Conservation (phyloP, 2,113 vertebrate species). For the Corythaixoides concolor region DNA sequence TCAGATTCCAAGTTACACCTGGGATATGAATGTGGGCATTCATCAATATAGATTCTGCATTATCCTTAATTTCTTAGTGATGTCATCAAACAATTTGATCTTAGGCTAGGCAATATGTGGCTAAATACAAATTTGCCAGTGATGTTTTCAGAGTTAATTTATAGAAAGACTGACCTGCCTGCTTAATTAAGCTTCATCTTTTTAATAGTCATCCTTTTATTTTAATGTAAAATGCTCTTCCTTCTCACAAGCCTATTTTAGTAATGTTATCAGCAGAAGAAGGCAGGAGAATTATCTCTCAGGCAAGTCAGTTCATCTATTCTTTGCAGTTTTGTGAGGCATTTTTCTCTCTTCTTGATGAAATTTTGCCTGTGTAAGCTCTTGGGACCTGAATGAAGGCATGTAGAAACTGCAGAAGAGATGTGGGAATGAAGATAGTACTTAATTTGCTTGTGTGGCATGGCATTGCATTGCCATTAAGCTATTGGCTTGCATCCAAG, state of each 20-base stretch:
- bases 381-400: background rate
- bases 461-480: background rate
- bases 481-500: background rate
- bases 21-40: background rate
- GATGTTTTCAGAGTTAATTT: background rate
- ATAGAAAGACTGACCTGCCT: background rate
- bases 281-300: background rate
- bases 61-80: background rate
- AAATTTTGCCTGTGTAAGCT: background rate
- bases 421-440: background rate
- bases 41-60: background rate
- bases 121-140: background rate
- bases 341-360: background rate
- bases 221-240: background rate
- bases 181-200: background rate
- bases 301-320: background rate
- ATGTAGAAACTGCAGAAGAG: background rate
- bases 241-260: background rate
- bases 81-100: background rate
- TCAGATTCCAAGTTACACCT: background rate
- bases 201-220: background rate
- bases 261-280: background rate
- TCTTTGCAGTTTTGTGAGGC: background rate
- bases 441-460: background rate
- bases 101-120: background rate